phyloP scores from a whole-genome alignment of 2,797 vertebrate genomes.

The Delichon dasypus region DNA sequence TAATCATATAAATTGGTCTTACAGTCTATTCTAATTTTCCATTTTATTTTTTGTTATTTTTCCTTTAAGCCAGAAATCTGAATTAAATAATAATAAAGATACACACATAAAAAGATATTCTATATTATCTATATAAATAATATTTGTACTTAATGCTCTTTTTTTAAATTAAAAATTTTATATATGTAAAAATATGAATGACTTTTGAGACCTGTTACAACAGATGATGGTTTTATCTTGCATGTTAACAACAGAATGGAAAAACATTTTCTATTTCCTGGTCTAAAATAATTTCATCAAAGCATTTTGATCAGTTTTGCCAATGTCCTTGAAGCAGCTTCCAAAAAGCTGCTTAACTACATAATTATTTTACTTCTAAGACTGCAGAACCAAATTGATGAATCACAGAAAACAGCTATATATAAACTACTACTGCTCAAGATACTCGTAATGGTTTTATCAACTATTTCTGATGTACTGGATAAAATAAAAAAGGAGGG shows the following conservation, averaged over 20 bases:
- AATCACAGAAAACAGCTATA: background rate
- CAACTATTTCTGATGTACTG: background rate
- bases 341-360: background rate
- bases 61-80: background rate
- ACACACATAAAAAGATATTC: background rate
- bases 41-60: background rate
- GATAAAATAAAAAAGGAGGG: background rate
- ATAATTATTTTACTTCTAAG: slow-evolving; percentile 13
- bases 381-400: background rate
- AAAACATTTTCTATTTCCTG: background rate
- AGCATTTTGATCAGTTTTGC: background rate
- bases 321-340: background rate
- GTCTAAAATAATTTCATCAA: background rate
- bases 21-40: background rate
- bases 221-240: background rate
- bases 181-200: background rate
- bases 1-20: background rate
- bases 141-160: background rate
- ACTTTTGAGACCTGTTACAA: background rate
- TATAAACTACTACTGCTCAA: background rate
- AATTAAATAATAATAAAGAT: background rate
- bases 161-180: background rate
- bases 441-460: background rate
- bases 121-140: background rate
- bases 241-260: background rate